Evolutionary conservation across 2,888 invertebrate genomes (phyloP).

Genomic region (Coenonympha glycerion): DNA sequence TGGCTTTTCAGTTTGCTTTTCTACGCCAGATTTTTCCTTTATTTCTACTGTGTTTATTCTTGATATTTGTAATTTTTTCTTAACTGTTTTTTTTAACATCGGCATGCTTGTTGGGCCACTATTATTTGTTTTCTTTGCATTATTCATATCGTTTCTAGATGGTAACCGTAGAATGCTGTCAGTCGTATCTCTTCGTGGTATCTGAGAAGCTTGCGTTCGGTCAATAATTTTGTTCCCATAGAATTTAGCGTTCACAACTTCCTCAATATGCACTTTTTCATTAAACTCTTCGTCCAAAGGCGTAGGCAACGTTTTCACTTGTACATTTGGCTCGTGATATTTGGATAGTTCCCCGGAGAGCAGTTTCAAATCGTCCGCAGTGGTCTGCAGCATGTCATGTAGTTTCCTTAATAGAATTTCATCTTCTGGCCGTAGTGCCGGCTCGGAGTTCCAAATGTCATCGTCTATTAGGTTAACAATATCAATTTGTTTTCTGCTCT

Average conservation of each 20-base stretch:
- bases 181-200: conserved; percentile 17
- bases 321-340: conserved; percentile 52
- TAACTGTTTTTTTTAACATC: conserved; percentile 33
- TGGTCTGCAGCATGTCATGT: conserved; percentile 68
- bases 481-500: conserved; percentile 65
- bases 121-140: conserved; percentile 34
- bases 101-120: conserved; percentile 39
- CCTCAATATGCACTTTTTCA: conserved; percentile 66
- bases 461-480: conserved; percentile 66
- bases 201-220: conserved; percentile 28
- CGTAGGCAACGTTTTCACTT: conserved; percentile 49
- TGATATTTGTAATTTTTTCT: conserved; percentile 48
- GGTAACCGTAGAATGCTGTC: conserved; percentile 24
- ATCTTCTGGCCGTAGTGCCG: conserved; percentile 64
- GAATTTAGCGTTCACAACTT: conserved; percentile 70
- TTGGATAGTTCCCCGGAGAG: conserved; percentile 61
- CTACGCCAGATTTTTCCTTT: conserved; percentile 33
- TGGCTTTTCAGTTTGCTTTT: conserved; percentile 36
- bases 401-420: conserved; percentile 62
- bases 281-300: conserved; percentile 69
- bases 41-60: conserved; percentile 54
- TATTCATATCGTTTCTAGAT: conserved; percentile 27
- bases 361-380: conserved; percentile 65
- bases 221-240: conserved; percentile 59
- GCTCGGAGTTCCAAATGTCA: conserved; percentile 63